Conservation (phyloP, 2,113 vertebrate species). For the Aptenodytes forsteri region DNA sequence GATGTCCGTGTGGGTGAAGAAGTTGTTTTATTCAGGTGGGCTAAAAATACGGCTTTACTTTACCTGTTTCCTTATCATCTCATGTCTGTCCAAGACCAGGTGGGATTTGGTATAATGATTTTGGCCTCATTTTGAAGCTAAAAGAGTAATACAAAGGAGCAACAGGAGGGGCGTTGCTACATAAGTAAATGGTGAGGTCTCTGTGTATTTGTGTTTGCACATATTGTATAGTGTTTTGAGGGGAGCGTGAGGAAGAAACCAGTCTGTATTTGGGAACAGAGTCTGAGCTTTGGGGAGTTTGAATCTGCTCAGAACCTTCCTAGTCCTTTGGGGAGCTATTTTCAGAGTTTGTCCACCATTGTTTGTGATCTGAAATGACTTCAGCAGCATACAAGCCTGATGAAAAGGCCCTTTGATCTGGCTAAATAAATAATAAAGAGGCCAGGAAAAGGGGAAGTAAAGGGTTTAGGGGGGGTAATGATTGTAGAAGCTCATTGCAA, state of each 20-base stretch:
- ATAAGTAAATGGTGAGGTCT: not conserved
- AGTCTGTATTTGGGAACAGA: not conserved
- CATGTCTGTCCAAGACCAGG: not conserved
- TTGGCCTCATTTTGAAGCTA: not conserved
- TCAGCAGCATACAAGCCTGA: conserved; percentile 74
- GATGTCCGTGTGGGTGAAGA: not conserved
- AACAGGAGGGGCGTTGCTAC: not conserved
- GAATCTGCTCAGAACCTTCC: conserved; percentile 49
- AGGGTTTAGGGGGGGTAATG: conserved; percentile 21
- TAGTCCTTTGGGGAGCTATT: conserved; percentile 66
- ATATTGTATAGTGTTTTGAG: not conserved
- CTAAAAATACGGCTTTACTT: not conserved
- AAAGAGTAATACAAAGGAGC: not conserved
- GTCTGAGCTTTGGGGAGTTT: not conserved
- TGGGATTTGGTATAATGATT: not conserved
- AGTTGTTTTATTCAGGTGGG: not conserved
- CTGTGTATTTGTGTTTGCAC: not conserved
- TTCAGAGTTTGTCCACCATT: conserved; percentile 77
- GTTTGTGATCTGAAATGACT: conserved; percentile 78
- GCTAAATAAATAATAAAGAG: conserved; percentile 78
- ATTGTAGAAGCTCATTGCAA: conserved; percentile 14
- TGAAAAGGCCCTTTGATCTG: conserved; percentile 79
- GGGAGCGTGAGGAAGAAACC: not conserved
- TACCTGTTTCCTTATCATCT: not conserved
- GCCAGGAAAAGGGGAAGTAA: conserved; percentile 64